Evolutionary conservation across 2,113 vertebrate species (phyloP).

Genomic region (Ameiurus melas): DNA sequence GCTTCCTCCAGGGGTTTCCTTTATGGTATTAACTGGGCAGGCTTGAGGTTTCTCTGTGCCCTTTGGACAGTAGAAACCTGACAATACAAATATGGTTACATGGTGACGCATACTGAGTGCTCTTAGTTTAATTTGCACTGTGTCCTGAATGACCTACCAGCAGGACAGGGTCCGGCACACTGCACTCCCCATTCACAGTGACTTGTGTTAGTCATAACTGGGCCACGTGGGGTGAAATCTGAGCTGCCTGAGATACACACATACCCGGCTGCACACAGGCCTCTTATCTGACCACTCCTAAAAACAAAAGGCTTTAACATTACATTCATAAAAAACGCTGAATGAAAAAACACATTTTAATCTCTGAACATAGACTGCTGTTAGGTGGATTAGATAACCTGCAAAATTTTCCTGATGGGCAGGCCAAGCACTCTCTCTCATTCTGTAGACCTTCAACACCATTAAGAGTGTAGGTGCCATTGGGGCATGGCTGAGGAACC

Average conservation of each 20-base stretch:
- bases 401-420: slow-evolving; percentile 86
- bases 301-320: neutral
- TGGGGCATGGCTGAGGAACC: slow-evolving; percentile 79
- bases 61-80: slow-evolving; percentile 86
- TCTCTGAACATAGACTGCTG: neutral
- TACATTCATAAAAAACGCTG: neutral
- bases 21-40: slow-evolving; percentile 81
- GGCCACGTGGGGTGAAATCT: slow-evolving; percentile 69
- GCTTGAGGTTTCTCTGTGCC: slow-evolving; percentile 71
- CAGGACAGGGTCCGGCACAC: slow-evolving; percentile 81
- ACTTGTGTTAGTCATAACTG: slow-evolving; percentile 51
- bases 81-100: slow-evolving; percentile 28
- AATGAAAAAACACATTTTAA: neutral
- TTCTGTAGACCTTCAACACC: slow-evolving; percentile 75
- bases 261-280: slow-evolving; percentile 83
- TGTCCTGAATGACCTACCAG: slow-evolving; percentile 70
- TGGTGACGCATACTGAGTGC: neutral
- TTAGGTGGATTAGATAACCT: slow-evolving; percentile 63
- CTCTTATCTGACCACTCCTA: slow-evolving; percentile 80
- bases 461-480: slow-evolving; percentile 81
- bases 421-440: slow-evolving; percentile 80
- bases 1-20: slow-evolving; percentile 70
- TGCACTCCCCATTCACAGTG: slow-evolving; percentile 74
- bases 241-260: slow-evolving; percentile 83
- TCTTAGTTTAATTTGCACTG: neutral